phyloP scores from a whole-genome alignment of 2,797 vertebrate species.

The Acipenser oxyrinchus region DNA sequence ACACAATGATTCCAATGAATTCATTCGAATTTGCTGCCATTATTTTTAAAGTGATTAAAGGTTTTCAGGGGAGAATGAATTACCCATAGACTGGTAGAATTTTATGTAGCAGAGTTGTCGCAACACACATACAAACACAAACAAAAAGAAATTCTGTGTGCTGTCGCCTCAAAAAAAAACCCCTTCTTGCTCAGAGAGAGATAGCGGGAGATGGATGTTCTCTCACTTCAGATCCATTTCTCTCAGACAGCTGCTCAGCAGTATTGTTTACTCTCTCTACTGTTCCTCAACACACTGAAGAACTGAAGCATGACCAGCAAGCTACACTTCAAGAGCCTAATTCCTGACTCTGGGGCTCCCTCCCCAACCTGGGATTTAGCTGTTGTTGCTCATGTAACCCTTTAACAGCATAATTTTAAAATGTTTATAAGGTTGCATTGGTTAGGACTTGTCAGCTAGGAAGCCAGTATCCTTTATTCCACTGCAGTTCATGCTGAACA shows the following conservation, averaged over 20 bases:
- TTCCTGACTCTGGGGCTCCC: neutral
- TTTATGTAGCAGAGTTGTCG: too few relatives aligned
- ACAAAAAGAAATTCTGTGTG: too few relatives aligned
- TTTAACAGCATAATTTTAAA: neutral
- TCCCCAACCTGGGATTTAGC: neutral
- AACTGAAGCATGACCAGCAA: constrained; percentile 2
- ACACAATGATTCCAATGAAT: too few relatives aligned
- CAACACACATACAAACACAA: too few relatives aligned
- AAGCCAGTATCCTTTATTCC: neutral
- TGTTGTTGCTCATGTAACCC: neutral
- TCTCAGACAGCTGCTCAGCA: neutral
- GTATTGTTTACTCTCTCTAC: neutral
- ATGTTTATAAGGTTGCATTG: neutral
- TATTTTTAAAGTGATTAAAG: too few relatives aligned
- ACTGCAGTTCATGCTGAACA: too few relatives aligned
- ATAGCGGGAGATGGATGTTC: too few relatives aligned
- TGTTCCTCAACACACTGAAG: neutral
- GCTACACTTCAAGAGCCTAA: neutral
- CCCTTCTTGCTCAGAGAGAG: too few relatives aligned
- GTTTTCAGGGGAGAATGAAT: too few relatives aligned
- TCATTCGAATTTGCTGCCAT: too few relatives aligned
- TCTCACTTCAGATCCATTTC: neutral
- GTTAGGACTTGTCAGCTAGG: neutral
- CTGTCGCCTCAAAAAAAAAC: too few relatives aligned
- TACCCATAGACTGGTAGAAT: too few relatives aligned